Conservation (phyloP, 2,113 vertebrate species). For the Seriola dumerili region DNA sequence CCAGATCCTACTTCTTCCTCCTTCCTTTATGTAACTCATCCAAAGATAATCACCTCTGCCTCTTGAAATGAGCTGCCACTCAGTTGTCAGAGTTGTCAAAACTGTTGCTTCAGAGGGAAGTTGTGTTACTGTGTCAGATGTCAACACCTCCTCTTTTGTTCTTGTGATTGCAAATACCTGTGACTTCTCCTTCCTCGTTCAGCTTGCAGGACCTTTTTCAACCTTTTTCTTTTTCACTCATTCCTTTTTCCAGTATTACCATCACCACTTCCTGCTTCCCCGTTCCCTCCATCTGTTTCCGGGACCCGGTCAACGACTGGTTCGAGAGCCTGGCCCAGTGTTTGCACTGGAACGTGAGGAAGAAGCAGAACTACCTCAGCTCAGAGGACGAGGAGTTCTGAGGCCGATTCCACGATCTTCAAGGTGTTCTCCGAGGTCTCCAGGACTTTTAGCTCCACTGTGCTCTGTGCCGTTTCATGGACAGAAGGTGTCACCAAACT, state of each 20-base stretch:
- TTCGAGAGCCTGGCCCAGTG: conserved; percentile 88
- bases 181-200: conserved; percentile 7
- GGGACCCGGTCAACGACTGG: conserved; percentile 88
- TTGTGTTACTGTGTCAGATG: neutral
- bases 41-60: conserved; percentile 31
- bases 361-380: conserved; percentile 86
- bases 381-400: conserved; percentile 83
- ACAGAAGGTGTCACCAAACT: conserved; percentile 22
- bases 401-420: conserved; percentile 10
- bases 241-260: conserved; percentile 79
- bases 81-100: neutral
- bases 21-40: conserved; percentile 39
- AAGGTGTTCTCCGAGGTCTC: neutral
- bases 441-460: neutral
- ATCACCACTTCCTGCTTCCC: conserved; percentile 89
- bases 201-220: neutral
- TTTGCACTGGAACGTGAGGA: conserved; percentile 90
- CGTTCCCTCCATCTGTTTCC: conserved; percentile 87
- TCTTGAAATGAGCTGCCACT: conserved; percentile 6
- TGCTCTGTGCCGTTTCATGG: conserved; percentile 18
- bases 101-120: conserved; percentile 37
- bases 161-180: conserved; percentile 22
- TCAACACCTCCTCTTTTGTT: conserved; percentile 18
- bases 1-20: conserved; percentile 22
- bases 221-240: neutral